These are phyloP conservation scores for Aricia artaxerxes DNA, from an alignment of 2,888 invertebrate species.

Conservation along the genomic window DNA sequence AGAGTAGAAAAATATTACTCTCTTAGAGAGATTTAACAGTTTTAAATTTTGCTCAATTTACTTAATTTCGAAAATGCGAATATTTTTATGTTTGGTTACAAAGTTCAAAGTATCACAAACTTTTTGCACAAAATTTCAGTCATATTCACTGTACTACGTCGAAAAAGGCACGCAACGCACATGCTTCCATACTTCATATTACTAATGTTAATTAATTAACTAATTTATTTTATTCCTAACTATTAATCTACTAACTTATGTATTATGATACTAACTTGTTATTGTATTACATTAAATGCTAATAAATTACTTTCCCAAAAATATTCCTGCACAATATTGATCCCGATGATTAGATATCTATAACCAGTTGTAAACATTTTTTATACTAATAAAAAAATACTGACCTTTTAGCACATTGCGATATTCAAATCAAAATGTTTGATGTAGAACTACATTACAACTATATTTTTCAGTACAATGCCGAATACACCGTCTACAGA, in stretches of 20 bases:
- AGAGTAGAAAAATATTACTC: too few relatives aligned
- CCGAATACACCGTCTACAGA: constrained; percentile 87
- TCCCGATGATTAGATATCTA: not conserved
- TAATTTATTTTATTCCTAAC: not conserved
- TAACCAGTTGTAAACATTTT: not conserved
- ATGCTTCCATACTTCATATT: constrained; percentile 16
- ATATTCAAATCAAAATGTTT: not conserved
- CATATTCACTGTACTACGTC: constrained; percentile 24
- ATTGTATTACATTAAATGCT: not conserved
- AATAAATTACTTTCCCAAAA: too few relatives aligned
- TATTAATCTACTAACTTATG: not conserved
- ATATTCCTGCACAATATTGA: too few relatives aligned
- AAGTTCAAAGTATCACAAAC: not conserved
- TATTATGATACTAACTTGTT: not conserved
- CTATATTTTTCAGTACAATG: constrained; percentile 73
- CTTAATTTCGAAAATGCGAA: not conserved
- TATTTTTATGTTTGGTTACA: constrained; percentile 4
- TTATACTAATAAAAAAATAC: not conserved
- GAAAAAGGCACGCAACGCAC: constrained; percentile 14
- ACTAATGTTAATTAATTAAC: not conserved
- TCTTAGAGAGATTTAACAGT: too few relatives aligned
- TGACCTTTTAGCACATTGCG: not conserved
- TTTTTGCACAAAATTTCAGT: constrained; percentile 17
- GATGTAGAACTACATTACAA: not conserved
- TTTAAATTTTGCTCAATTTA: not conserved